Conservation (phyloP, 2,113 vertebrate species). For the Uria aalge region DNA sequence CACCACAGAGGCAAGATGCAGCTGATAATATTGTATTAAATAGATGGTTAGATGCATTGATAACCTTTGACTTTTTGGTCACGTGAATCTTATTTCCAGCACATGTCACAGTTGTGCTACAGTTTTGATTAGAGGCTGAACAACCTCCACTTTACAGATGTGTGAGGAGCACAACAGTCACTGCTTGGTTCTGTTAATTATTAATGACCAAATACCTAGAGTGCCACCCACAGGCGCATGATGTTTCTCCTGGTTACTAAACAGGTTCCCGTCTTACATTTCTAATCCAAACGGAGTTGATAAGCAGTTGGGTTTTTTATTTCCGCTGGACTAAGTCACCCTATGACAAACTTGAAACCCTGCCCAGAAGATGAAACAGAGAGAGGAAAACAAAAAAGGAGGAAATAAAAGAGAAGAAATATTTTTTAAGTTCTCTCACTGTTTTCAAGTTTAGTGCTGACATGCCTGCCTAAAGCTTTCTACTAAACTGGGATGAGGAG, state of each 20-base stretch:
- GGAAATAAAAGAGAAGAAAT: not conserved
- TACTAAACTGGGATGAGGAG: slow-evolving; percentile 37
- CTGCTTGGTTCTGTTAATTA: not conserved
- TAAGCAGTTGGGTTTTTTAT: not conserved
- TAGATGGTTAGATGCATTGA: not conserved
- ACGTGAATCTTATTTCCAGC: not conserved
- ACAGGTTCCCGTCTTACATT: not conserved
- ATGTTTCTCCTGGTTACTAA: not conserved
- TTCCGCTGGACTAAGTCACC: not conserved
- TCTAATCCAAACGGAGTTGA: not conserved
- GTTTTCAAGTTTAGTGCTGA: slow-evolving; percentile 32
- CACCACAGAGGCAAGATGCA: not conserved
- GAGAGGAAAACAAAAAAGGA: not conserved
- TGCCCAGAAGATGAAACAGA: not conserved
- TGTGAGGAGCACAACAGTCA: not conserved
- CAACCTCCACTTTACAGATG: not conserved
- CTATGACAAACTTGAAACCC: not conserved
- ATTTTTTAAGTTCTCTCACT: slow-evolving; percentile 12
- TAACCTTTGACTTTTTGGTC: not conserved
- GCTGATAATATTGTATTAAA: not conserved
- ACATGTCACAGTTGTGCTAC: not conserved
- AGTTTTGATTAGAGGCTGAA: not conserved
- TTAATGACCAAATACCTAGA: slow-evolving; percentile 17
- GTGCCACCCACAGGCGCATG: slow-evolving; percentile 17
- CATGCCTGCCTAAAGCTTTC: slow-evolving; percentile 37